Base-by-base conservation (phyloP, 2,113 vertebrate species). In the Trematomus loennbergii region DNA sequence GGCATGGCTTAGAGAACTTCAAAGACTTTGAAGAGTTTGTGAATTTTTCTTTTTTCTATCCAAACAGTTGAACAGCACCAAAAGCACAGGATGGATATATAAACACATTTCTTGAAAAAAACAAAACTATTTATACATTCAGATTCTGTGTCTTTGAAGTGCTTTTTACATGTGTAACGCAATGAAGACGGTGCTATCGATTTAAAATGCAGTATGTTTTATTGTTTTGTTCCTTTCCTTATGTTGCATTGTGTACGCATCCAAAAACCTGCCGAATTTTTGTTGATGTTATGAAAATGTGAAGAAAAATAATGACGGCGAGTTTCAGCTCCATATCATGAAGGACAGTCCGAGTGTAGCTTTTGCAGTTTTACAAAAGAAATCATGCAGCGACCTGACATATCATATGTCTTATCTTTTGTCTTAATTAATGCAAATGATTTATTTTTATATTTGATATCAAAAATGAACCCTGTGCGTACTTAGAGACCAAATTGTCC, bases 401-500 rank as follows among this genome's bases (percentile, higher is more conserved):
- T 65, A 72, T 73, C 40, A 65, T 17, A 48, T 11, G 79, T 88
- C 72, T 83, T 86, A 83, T 68, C 62, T 81, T 65, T 62, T 82
- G 79, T 91, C 87, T 86, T 91, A 88, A 88, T 62, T 60, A n/a
- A 76, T 75, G 49, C 20, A 81, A 79, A 85, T 70, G 11, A 80
- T 60, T 62, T 87, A 78, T 87, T 92, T 90, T 93, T 88, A n/a
- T 80, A 89, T 89, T 54, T 71, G 73, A 87, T 54, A 60, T 76
- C 18, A 49, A 83, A 82, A 81, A 80, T 78, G 1, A 84, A 78
- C 67, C 69, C 60, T 85, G 79, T 87, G 61, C 20, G 52, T 79
- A 73, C 60, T 53, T 75, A 62, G 71, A 92, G 93, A 93, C 92
- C 94, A 94, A 93, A 93, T 78, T 63, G 60, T 75, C 59, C 63